Evolutionary conservation across 2,888 invertebrate species (phyloP).

Genomic region (Gastrophysa polygoni): DNA sequence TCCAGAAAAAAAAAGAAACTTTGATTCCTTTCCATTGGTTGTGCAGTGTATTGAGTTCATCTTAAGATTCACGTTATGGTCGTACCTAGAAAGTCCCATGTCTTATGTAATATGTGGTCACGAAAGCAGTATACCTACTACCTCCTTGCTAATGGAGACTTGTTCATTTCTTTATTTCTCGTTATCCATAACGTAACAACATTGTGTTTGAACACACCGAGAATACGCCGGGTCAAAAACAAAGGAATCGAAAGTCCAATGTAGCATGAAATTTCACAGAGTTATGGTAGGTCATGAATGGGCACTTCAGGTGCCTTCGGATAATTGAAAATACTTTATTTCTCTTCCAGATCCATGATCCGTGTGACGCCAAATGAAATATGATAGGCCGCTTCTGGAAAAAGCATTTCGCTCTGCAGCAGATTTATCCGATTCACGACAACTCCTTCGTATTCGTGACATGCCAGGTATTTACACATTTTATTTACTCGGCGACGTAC

Average conservation of each 20-base stretch:
- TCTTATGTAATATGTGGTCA: neutral
- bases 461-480: conserved; percentile 12
- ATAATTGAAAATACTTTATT: conserved; percentile 6
- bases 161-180: neutral
- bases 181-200: neutral
- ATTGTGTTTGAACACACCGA: neutral
- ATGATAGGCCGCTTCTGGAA: conserved; percentile 17
- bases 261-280: neutral
- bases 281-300: conserved; percentile 16
- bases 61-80: neutral
- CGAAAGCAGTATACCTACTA: neutral
- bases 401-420: conserved; percentile 8
- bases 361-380: conserved; percentile 4
- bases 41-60: neutral
- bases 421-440: conserved; percentile 8
- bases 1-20: no score
- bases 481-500: neutral
- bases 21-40: no score
- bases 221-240: no score
- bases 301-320: neutral
- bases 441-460: conserved; percentile 10
- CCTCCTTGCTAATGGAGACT: neutral
- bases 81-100: neutral
- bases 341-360: conserved; percentile 7
- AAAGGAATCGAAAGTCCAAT: neutral